These are phyloP conservation scores for Pilophorus perplexus DNA, from an alignment of 2,888 invertebrate species.

Conservation along the genomic window DNA sequence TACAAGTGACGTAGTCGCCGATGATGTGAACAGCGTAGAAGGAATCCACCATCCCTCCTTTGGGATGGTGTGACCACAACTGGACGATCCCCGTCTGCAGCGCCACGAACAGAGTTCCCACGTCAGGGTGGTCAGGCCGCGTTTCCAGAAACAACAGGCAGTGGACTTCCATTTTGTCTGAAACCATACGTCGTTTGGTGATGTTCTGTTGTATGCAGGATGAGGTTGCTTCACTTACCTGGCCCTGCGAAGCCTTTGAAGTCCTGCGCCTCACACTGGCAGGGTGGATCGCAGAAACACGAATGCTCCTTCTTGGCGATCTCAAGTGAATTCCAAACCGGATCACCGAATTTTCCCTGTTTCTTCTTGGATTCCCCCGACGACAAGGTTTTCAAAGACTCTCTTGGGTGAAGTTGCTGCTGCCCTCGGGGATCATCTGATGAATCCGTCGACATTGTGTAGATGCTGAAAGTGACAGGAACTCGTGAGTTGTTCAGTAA, in stretches of 20 bases:
- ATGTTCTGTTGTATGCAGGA: neutral
- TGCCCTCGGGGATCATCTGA: too few relatives aligned
- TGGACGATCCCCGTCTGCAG: slow-evolving; percentile 74
- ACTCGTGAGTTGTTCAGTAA: too few relatives aligned
- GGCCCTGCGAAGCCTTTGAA: slow-evolving; percentile 32
- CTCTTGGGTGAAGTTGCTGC: too few relatives aligned
- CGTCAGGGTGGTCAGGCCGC: slow-evolving; percentile 57
- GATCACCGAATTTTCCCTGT: too few relatives aligned
- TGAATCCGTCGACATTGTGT: too few relatives aligned
- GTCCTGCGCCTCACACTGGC: slow-evolving; percentile 7
- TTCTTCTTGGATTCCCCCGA: too few relatives aligned
- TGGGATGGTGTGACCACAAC: slow-evolving; percentile 77
- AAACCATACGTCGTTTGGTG: neutral
- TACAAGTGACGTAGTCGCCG: slow-evolving; percentile 62
- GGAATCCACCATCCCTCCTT: slow-evolving; percentile 58
- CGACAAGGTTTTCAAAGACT: too few relatives aligned
- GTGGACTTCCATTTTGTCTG: slow-evolving; percentile 58
- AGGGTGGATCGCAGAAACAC: slow-evolving; percentile 19
- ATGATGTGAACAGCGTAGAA: slow-evolving; percentile 52
- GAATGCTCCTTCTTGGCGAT: neutral
- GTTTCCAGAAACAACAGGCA: slow-evolving; percentile 66
- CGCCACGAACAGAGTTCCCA: slow-evolving; percentile 68
- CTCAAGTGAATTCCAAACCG: too few relatives aligned
- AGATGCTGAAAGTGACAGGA: too few relatives aligned
- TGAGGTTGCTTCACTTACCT: slow-evolving; percentile 11